Evolutionary conservation across 2,888 invertebrate genomes (phyloP), one percentile per base, ranked within the genome.

Genomic region (Rhagium mordax): DNA sequence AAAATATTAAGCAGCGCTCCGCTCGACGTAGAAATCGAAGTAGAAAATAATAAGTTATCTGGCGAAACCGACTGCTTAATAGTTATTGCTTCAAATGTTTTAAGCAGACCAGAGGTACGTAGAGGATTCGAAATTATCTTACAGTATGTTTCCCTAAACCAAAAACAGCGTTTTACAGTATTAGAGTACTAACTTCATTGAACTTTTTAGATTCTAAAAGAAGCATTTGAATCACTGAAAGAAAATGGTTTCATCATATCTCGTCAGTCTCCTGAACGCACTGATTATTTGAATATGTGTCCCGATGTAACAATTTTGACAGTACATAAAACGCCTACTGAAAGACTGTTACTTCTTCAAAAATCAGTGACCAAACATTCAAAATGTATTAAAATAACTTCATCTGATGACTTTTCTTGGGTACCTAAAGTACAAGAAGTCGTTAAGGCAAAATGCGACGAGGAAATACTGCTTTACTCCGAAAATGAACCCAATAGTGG

Each of bases 401-500:
- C 71, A 1, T 51, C 67, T 2, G 51, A 64, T 2, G 62, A 76
- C 0, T 73, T 77, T 29, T 10, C 48, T 1, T 92, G 92, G 92
- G 84, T 92, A 16, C 88, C 90, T 55, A 87, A 88, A n/a, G n/a
- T n/a, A n/a, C n/a, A n/a, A n/a, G n/a, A n/a, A n/a, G n/a, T n/a
- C n/a, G 80, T 69, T 89, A 7, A 86, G 89, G 80, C 81, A 82
- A 29, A 81, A 85, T 73, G 76, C 76, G 7, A 77, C 0, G 59
- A 74, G 20, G 75, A 80, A 20, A 88, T 94, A 0, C 84, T 97
- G 0, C 91, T 94, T 16, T 83, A 80, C 55, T 89, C 92, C 0
- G 91, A 93, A 85, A n/a, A n/a, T n/a, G 92, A 94, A 69, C 89
- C 90, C 2, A 88, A 92, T 7, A 95, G 91, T 84, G 99, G 99